Conservation (phyloP, 2,888 invertebrate genomes). For the Luperina testacea region DNA sequence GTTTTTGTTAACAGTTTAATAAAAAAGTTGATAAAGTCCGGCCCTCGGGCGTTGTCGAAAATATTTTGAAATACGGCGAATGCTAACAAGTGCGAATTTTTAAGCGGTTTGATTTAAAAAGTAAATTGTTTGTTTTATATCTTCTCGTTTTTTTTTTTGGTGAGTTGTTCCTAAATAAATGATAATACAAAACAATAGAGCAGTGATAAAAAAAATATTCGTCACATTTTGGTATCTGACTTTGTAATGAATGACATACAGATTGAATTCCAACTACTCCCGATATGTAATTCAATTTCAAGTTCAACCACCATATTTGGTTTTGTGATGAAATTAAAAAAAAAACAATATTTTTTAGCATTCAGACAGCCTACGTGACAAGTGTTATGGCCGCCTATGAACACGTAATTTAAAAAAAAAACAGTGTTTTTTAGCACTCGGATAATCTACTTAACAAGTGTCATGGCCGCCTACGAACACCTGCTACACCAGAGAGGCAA, state of each 20-base stretch:
- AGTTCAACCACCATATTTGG: too few relatives aligned
- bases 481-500: not conserved
- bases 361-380: too few relatives aligned
- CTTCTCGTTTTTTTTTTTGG: not conserved
- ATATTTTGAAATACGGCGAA: slow-evolving; percentile 34
- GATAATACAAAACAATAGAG: not conserved
- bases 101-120: slow-evolving; percentile 31
- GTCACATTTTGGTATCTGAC: not conserved
- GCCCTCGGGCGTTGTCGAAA: slow-evolving; percentile 26
- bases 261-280: too few relatives aligned
- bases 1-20: slow-evolving; percentile 41
- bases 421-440: too few relatives aligned
- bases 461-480: not conserved
- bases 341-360: not conserved
- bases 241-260: too few relatives aligned
- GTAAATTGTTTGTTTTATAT: slow-evolving; percentile 27
- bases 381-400: not conserved
- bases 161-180: not conserved
- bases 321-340: too few relatives aligned
- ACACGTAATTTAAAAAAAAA: not conserved
- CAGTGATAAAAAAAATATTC: not conserved
- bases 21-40: slow-evolving; percentile 46
- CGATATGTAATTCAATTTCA: too few relatives aligned
- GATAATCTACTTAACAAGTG: not conserved
- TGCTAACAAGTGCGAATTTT: slow-evolving; percentile 39